phyloP scores from a whole-genome alignment of 2,797 vertebrate genomes.

The Sebastes baramenuke region DNA sequence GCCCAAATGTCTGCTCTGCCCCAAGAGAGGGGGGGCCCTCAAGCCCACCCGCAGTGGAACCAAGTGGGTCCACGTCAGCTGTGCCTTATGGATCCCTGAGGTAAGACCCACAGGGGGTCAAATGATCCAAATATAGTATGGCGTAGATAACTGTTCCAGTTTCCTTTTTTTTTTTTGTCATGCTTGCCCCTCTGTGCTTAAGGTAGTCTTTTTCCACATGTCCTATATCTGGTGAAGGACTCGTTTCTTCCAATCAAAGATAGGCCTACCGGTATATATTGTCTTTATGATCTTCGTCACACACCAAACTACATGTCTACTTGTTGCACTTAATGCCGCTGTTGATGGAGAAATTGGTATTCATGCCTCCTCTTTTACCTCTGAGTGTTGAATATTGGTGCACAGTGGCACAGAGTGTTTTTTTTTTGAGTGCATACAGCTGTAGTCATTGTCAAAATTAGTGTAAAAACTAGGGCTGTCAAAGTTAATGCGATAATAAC shows the following conservation, averaged over 20 bases:
- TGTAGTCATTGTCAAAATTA: too few species aligned
- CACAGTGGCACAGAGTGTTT: too few species aligned
- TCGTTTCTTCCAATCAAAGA: neutral
- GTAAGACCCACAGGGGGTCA: conserved; percentile 69
- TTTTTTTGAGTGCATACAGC: neutral
- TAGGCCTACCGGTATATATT: neutral
- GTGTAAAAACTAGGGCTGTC: too few species aligned
- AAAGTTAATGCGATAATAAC: too few species aligned
- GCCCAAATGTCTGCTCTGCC: conserved; percentile 96
- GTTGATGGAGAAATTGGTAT: neutral
- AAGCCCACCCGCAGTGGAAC: conserved; percentile 97
- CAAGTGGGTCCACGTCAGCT: conserved; percentile 99
- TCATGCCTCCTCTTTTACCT: neutral
- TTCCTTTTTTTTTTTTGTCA: neutral
- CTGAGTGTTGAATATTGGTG: neutral
- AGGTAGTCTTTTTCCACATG: neutral
- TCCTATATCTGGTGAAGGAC: neutral
- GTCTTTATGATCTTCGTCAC: neutral
- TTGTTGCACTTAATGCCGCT: neutral
- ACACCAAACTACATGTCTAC: neutral
- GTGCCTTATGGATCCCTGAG: conserved; percentile 99
- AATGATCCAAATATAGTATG: neutral
- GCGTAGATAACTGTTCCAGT: neutral
- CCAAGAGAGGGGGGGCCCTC: conserved; percentile 94
- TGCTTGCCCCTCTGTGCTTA: neutral